A percentile compares a stretch with the other conserved stretches of the same genome.
phyloP scores from a whole-genome alignment of 2,113 vertebrate genomes.

The Sula dactylatra region DNA sequence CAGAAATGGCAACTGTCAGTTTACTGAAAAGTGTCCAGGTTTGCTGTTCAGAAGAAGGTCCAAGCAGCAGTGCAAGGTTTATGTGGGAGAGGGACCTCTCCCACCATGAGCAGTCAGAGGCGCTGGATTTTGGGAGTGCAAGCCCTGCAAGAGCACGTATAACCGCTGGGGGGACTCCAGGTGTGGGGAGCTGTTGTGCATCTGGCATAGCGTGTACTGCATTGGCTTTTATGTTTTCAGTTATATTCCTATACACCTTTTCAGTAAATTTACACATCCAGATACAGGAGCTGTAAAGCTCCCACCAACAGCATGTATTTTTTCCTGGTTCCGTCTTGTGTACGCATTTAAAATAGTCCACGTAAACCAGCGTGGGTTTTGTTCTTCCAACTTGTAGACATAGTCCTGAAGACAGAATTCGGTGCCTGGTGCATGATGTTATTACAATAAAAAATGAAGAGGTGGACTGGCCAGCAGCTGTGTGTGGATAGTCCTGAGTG shows the following conservation, averaged over 20 bases:
- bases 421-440: neutral
- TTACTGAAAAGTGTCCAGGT: neutral
- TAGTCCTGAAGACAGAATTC: neutral
- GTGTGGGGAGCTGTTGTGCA: neutral
- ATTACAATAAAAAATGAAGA: neutral
- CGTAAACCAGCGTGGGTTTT: neutral
- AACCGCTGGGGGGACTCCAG: neutral
- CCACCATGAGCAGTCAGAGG: neutral
- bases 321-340: neutral
- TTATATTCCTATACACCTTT: neutral
- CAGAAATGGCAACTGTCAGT: neutral
- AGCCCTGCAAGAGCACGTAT: neutral
- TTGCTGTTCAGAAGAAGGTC: neutral
- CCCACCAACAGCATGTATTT: neutral
- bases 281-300: neutral
- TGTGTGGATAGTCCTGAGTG: neutral
- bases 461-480: neutral
- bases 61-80: neutral
- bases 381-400: neutral
- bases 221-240: neutral
- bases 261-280: neutral
- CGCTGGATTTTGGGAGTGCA: neutral
- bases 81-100: neutral
- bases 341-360: accelerated
- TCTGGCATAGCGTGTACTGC: neutral